These are phyloP conservation scores for Anguilla megastoma DNA, from an alignment of 2,797 vertebrate genomes.

Conservation along the genomic window DNA sequence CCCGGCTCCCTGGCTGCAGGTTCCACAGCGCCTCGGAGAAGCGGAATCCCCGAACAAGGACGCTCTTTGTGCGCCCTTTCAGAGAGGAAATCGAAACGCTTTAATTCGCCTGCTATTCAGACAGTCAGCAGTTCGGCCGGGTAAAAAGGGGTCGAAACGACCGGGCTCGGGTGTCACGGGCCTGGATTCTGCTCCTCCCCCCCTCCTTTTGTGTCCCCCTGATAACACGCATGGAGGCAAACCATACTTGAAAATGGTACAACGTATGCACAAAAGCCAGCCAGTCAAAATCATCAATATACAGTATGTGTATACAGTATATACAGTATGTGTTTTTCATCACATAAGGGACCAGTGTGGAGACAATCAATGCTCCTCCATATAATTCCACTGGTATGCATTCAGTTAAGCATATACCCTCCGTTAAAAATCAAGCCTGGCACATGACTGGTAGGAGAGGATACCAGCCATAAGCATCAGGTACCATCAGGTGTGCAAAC, in stretches of 20 bases:
- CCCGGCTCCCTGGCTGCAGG: slow-evolving; percentile 52
- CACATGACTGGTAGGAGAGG: background rate
- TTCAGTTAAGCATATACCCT: background rate
- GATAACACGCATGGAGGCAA: background rate
- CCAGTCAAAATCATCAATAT: background rate
- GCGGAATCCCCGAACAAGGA: slow-evolving; percentile 56
- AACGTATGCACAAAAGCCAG: background rate
- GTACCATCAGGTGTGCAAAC: background rate
- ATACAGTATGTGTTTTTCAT: background rate
- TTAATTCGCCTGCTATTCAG: slow-evolving; percentile 62
- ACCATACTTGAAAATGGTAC: background rate
- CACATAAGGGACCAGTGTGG: background rate
- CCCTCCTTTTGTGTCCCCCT: background rate
- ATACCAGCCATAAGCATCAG: background rate
- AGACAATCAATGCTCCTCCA: background rate
- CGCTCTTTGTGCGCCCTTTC: slow-evolving; percentile 51
- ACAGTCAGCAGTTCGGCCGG: background rate
- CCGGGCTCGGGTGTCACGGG: slow-evolving; percentile 39
- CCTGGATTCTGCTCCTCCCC: slow-evolving; percentile 40
- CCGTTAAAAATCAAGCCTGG: background rate
- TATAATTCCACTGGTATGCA: background rate
- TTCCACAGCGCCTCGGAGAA: slow-evolving; percentile 31
- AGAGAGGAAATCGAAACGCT: slow-evolving; percentile 53
- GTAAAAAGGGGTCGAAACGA: slow-evolving; percentile 22
- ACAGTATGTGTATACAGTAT: too few species aligned